These are phyloP conservation scores for Caenorhabditis briggsae DNA, from an alignment of 1,140 invertebrate species.

Conservation along the genomic window DNA sequence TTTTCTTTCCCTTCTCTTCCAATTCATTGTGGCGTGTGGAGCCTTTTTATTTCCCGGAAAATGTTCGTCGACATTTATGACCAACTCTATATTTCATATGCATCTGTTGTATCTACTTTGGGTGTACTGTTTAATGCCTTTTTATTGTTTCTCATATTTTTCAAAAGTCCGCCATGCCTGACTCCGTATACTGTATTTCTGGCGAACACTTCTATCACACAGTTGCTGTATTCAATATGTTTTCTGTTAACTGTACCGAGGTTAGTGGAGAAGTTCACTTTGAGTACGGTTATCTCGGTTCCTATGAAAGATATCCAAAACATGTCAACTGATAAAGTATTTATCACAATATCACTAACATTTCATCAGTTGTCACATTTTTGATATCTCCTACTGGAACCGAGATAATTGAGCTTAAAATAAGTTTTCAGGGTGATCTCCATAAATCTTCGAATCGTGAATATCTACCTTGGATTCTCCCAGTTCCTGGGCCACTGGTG, in stretches of 20 bases:
- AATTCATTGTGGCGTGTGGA: background rate
- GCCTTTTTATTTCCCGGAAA: background rate
- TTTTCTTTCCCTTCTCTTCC: background rate
- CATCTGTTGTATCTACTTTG: background rate
- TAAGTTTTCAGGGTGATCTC: constrained; percentile 2
- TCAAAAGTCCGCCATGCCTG: constrained; percentile 29
- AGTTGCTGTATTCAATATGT: background rate
- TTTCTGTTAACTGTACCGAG: constrained; percentile 14
- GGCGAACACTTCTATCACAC: constrained; percentile 26
- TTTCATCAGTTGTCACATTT: too few species aligned
- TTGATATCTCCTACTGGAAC: too few species aligned
- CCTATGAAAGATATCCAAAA: too few species aligned
- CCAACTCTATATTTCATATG: constrained; percentile 45
- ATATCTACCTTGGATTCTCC: constrained; percentile 30
- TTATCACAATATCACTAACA: too few species aligned
- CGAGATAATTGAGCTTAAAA: too few species aligned
- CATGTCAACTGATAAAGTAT: too few species aligned
- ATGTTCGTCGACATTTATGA: constrained; percentile 54
- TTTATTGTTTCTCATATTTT: constrained; percentile 28
- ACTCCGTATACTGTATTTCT: constrained; percentile 38
- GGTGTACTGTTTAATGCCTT: constrained; percentile 32
- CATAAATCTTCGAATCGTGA: constrained; percentile 29
- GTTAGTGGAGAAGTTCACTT: background rate
- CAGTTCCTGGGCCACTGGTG: constrained; percentile 46
- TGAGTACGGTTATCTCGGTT: too few species aligned